Conservation (phyloP, 35 echinoderm and acorn worm species). For the Apostichopus japonicus region DNA sequence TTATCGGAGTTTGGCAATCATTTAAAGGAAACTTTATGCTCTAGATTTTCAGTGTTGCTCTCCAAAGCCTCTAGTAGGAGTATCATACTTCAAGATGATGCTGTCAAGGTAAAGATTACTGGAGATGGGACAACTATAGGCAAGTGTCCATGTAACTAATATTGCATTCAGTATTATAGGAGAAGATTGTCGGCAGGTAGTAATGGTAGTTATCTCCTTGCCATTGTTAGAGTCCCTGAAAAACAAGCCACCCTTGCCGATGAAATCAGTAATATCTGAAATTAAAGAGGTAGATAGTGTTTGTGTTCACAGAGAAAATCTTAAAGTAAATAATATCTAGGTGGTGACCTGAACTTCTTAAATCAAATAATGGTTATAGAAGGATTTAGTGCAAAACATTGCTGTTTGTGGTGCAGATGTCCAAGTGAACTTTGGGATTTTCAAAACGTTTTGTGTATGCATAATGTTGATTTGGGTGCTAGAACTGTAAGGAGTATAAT, state of each 20-base stretch:
- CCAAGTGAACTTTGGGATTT: conserved; percentile 15
- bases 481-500: neutral
- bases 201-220: conserved; percentile 64
- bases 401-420: neutral
- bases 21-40: conserved; percentile 31
- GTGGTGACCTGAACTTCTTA: neutral
- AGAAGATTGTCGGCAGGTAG: conserved; percentile 54
- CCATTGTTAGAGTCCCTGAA: conserved; percentile 70
- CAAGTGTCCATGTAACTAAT: conserved; percentile 57
- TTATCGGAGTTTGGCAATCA: conserved; percentile 23
- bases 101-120: conserved; percentile 52
- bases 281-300: too few species aligned
- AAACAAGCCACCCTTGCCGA: neutral
- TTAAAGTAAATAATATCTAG: too few species aligned
- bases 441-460: conserved; percentile 1
- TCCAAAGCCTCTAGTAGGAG: too few species aligned
- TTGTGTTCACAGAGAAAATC: too few species aligned
- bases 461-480: neutral
- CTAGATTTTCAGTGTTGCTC: conserved; percentile 11
- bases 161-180: conserved; percentile 64
- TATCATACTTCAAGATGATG: conserved; percentile 49
- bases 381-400: conserved; percentile 14
- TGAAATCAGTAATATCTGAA: too few species aligned
- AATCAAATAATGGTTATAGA: conserved; percentile 31
- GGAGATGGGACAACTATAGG: conserved; percentile 68